Conservation (phyloP, 2,113 vertebrate species). For the Cyanistes caeruleus region DNA sequence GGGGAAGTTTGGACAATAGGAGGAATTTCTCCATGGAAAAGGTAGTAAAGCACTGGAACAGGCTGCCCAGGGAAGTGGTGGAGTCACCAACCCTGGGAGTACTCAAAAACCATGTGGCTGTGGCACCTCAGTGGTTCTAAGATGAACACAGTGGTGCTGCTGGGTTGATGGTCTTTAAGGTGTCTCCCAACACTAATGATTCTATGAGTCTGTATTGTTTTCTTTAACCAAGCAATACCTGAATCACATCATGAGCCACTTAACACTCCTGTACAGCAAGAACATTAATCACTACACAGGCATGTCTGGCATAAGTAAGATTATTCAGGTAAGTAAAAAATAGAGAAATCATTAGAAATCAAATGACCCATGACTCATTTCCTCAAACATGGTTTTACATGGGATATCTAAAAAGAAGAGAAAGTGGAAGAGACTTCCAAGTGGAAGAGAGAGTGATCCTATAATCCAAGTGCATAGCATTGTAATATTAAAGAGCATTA, state of each 20-base stretch:
- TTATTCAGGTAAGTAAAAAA: neutral
- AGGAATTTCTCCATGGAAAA: neutral
- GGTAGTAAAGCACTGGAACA: neutral
- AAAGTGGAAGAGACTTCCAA: neutral
- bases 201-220: neutral
- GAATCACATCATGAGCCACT: neutral
- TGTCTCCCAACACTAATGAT: neutral
- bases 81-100: neutral
- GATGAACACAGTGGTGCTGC: neutral
- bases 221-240: no score
- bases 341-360: neutral
- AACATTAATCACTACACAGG: neutral
- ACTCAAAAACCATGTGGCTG: fast-evolving
- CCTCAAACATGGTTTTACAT: neutral
- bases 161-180: neutral
- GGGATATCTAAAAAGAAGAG: neutral
- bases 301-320: neutral
- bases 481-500: neutral
- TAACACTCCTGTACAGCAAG: fast-evolving
- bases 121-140: neutral
- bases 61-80: neutral
- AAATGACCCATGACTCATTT: neutral
- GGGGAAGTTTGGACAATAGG: neutral
- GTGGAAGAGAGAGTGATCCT: neutral
- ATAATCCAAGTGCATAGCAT: neutral